phyloP scores from a whole-genome alignment of 1,140 invertebrate genomes.

The Caerostris extrusa region DNA sequence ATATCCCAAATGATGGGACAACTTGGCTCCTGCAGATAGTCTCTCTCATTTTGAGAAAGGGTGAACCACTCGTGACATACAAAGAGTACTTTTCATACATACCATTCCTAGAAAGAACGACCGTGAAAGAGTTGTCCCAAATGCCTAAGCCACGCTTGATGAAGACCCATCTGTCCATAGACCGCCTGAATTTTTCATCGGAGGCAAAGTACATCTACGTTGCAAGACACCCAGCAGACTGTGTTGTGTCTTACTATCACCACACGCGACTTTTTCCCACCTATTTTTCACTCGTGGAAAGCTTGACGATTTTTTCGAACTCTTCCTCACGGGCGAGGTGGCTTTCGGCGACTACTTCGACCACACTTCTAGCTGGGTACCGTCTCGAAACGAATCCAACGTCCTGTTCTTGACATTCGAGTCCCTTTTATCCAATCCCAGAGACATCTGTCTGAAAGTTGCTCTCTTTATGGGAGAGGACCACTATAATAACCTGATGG shows the following conservation, averaged over 20 bases:
- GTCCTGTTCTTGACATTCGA: constrained; percentile 80
- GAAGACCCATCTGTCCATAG: constrained; percentile 69
- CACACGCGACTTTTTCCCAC: constrained; percentile 65
- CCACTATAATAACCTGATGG: constrained; percentile 79
- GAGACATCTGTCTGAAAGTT: constrained; percentile 81
- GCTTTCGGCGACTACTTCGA: constrained; percentile 82
- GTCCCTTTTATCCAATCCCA: constrained; percentile 80
- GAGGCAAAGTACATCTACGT: constrained; percentile 79
- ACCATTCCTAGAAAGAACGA: constrained; percentile 58
- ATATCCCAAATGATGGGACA: constrained; percentile 79
- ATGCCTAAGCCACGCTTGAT: neutral
- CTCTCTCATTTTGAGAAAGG: constrained; percentile 40
- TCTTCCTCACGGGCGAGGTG: constrained; percentile 80
- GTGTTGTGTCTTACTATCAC: constrained; percentile 78
- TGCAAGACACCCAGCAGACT: constrained; percentile 78
- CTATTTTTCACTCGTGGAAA: constrained; percentile 78
- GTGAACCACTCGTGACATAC: neutral
- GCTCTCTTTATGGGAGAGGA: constrained; percentile 81
- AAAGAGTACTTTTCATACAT: constrained; percentile 25
- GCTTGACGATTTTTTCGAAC: constrained; percentile 81
- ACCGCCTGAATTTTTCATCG: constrained; percentile 27
- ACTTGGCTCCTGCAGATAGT: constrained; percentile 81
- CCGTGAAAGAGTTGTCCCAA: neutral
- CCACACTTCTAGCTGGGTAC: constrained; percentile 80
- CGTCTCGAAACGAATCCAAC: constrained; percentile 79